phyloP scores from a whole-genome alignment of 2,113 vertebrate genomes.

The Trematomus loennbergii region DNA sequence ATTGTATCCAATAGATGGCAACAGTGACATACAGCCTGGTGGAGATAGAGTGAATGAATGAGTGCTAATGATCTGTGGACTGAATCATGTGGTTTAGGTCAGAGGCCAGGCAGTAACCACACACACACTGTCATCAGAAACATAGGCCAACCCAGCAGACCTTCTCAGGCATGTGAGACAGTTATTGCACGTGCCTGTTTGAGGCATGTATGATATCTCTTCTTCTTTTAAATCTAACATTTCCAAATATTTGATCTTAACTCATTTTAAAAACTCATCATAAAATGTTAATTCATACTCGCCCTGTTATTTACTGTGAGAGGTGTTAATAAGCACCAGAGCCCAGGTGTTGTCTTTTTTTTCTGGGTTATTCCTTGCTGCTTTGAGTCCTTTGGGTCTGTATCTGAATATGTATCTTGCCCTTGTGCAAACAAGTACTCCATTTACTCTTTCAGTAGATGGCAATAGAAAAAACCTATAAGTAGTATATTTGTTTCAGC shows the following conservation, averaged over 20 bases:
- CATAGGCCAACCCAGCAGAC: constrained; percentile 39
- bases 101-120: constrained; percentile 65
- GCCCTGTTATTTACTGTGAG: not conserved
- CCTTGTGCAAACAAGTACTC: too few species aligned
- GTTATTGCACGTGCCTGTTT: constrained; percentile 25
- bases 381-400: not conserved
- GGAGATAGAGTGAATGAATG: constrained; percentile 33
- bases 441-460: not conserved
- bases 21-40: constrained; percentile 46
- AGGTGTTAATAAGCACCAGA: constrained; percentile 55
- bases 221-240: not conserved
- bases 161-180: constrained; percentile 18
- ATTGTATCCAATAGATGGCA: constrained; percentile 74
- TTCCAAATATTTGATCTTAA: not conserved
- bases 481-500: not conserved
- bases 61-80: constrained; percentile 59
- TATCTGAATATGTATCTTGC: constrained; percentile 26
- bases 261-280: not conserved
- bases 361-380: not conserved
- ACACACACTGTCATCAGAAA: constrained; percentile 65
- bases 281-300: not conserved
- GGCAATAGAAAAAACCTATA: not conserved
- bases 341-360: constrained; percentile 42
- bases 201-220: constrained; percentile 22
- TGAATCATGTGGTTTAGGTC: constrained; percentile 61